Evolutionary conservation across 2,797 vertebrate species (phyloP).

Genomic region (Sebastolobus altivelis): DNA sequence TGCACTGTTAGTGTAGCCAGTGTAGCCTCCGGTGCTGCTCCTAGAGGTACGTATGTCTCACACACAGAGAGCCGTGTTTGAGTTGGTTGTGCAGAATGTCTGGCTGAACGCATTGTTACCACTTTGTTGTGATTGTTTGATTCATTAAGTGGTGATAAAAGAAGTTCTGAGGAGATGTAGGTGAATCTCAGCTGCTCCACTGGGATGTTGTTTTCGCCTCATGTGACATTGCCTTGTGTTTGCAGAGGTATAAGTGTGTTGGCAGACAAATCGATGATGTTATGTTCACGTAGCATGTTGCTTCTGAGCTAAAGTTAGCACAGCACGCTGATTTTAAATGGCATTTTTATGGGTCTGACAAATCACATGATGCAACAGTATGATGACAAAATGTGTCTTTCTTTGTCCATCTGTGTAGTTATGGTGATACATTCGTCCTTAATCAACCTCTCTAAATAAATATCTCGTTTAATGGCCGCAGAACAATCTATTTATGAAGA

Average conservation of each 20-base stretch:
- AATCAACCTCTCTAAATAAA: not conserved
- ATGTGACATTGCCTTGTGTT: constrained; percentile 5
- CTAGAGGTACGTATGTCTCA: constrained; percentile 63
- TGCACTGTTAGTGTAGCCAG: constrained; percentile 20
- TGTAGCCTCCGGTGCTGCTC: constrained; percentile 46
- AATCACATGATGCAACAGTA: constrained; percentile 10
- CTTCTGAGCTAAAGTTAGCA: not conserved
- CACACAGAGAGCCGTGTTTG: not conserved
- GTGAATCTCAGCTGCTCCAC: not conserved
- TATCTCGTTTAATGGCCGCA: not conserved
- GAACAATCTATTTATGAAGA: not conserved
- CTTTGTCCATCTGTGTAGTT: not conserved
- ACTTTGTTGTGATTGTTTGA: not conserved
- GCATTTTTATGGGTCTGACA: not conserved
- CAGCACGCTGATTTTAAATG: not conserved
- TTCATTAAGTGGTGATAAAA: not conserved
- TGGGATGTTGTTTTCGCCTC: constrained; percentile 7
- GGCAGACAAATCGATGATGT: not conserved
- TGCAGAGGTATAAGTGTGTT: not conserved
- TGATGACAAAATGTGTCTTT: constrained; percentile 1
- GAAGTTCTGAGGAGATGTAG: not conserved
- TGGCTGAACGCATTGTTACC: not conserved
- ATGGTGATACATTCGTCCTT: not conserved
- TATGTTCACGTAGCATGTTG: not conserved
- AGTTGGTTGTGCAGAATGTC: not conserved